phyloP scores from a whole-genome alignment of 2,113 vertebrate species.

The Plecotus auritus region DNA sequence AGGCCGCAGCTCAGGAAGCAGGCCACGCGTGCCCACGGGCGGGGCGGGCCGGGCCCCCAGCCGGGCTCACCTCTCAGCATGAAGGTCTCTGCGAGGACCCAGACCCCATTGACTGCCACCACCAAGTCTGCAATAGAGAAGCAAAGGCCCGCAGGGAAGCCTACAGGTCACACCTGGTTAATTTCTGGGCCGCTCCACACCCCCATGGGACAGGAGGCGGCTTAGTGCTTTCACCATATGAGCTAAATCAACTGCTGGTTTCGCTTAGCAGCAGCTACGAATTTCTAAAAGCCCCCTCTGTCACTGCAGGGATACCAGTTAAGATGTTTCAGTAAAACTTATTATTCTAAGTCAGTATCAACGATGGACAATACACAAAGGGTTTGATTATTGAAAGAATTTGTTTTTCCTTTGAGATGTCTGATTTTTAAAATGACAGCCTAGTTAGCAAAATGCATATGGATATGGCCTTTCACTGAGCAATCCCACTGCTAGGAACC shows the following conservation, averaged over 20 bases:
- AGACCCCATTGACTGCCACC: slow-evolving; percentile 96
- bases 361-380: background rate
- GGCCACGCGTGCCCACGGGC: accelerated
- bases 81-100: slow-evolving; percentile 96
- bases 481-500: background rate
- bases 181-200: background rate
- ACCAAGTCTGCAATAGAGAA: slow-evolving; percentile 85
- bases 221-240: background rate
- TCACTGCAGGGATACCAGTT: background rate
- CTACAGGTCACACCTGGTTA: background rate
- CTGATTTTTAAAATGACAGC: background rate
- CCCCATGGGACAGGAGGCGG: accelerated
- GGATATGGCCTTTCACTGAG: background rate
- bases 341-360: background rate
- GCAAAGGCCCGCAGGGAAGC: background rate
- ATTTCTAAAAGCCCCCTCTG: background rate
- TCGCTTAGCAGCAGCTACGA: background rate
- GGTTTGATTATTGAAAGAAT: too few relatives aligned
- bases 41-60: accelerated
- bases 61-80: slow-evolving; percentile 87
- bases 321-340: background rate
- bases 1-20: background rate
- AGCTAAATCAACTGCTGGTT: background rate
- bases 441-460: background rate
- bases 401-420: background rate